These are phyloP conservation scores for Drosophila gaucha DNA, from an alignment of 2,888 invertebrate genomes.

Conservation along the genomic window DNA sequence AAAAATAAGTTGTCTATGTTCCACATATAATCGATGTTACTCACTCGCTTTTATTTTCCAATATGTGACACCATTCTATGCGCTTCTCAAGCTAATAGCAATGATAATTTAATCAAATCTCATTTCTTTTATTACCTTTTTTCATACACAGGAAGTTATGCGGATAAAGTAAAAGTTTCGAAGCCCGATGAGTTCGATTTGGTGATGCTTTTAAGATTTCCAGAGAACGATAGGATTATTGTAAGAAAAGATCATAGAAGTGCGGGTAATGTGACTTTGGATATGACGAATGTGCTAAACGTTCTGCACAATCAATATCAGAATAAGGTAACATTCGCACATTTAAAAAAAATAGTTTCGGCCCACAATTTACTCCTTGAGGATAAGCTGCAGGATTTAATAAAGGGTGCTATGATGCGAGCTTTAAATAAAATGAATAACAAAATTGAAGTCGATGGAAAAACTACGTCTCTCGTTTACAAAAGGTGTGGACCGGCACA, in stretches of 20 bases:
- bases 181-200: constrained; percentile 79
- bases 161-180: constrained; percentile 76
- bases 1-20: too few relatives aligned
- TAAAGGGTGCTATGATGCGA: constrained; percentile 56
- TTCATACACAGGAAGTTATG: constrained; percentile 73
- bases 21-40: too few relatives aligned
- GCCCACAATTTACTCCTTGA: constrained; percentile 57
- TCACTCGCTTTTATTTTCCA: too few relatives aligned
- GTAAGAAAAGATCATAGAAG: constrained; percentile 53
- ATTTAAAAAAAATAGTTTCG: constrained; percentile 55
- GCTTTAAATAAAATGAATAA: constrained; percentile 48
- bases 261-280: constrained; percentile 75
- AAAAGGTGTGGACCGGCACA: constrained; percentile 76
- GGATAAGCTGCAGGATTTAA: constrained; percentile 66
- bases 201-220: constrained; percentile 67
- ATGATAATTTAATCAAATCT: too few relatives aligned
- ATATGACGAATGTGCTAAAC: constrained; percentile 63
- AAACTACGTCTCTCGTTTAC: constrained; percentile 44
- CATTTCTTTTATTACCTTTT: too few relatives aligned
- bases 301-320: constrained; percentile 54
- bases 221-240: constrained; percentile 55
- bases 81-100: too few relatives aligned
- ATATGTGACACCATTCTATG: too few relatives aligned
- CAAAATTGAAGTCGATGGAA: constrained; percentile 38
- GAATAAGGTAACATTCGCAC: constrained; percentile 27